phyloP scores from a whole-genome alignment of 1,140 invertebrate species.

The Apis dorsata region DNA sequence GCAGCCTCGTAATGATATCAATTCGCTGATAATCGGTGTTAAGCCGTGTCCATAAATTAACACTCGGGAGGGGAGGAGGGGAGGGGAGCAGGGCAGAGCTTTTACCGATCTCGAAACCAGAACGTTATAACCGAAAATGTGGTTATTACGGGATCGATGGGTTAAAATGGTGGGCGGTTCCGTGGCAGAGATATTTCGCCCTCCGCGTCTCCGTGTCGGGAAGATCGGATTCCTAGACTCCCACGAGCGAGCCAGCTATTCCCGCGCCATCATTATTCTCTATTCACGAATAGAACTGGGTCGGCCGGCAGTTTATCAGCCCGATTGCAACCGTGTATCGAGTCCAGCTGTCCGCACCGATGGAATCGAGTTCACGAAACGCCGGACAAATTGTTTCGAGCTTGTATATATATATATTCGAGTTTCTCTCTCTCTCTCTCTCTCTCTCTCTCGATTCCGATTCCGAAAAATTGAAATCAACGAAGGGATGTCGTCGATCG shows the following conservation, averaged over 20 bases:
- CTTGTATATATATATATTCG: too few relatives aligned
- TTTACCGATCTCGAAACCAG: constrained; percentile 43
- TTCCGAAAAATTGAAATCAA: background rate
- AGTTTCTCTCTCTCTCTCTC: too few relatives aligned
- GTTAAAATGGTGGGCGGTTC: constrained; percentile 13
- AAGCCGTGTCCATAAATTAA: constrained; percentile 65
- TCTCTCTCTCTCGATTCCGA: background rate
- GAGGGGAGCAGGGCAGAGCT: constrained; percentile 4
- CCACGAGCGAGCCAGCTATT: constrained; percentile 11
- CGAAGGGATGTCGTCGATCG: background rate
- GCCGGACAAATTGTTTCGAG: constrained; percentile 23
- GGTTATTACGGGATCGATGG: constrained; percentile 29
- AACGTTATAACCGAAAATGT: constrained; percentile 45
- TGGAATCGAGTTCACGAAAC: constrained; percentile 2
- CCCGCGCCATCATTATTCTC: constrained; percentile 47
- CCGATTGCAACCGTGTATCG: constrained; percentile 28
- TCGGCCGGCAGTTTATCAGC: constrained; percentile 43
- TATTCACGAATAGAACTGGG: constrained; percentile 43
- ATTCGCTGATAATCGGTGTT: constrained; percentile 58
- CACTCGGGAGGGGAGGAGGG: constrained; percentile 13
- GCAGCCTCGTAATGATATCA: constrained; percentile 45
- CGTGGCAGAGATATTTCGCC: constrained; percentile 4
- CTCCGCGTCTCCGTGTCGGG: constrained; percentile 13
- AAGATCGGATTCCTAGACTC: constrained; percentile 52
- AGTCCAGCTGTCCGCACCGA: background rate